Conservation (phyloP, 2,888 invertebrate species). For the Drosophila nr. fundita region DNA sequence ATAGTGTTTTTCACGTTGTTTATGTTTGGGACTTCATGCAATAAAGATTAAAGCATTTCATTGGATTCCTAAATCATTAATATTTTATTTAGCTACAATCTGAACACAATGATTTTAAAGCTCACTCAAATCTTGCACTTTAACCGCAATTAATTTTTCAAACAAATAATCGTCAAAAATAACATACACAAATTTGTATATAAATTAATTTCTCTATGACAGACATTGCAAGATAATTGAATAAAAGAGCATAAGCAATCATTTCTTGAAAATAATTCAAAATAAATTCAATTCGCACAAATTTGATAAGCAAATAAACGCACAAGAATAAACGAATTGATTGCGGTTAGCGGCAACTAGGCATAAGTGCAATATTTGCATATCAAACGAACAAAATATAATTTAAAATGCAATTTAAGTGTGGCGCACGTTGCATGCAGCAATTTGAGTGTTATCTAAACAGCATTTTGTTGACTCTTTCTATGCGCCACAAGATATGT, state of each 20-base stretch:
- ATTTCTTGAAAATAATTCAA: neutral
- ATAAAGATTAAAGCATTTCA: neutral
- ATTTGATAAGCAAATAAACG: slow-evolving; percentile 11
- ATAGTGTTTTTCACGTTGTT: neutral
- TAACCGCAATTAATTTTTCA: neutral
- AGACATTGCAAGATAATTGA: slow-evolving; percentile 11
- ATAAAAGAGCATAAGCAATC: neutral
- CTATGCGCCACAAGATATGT: neutral
- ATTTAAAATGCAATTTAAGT: slow-evolving; percentile 10
- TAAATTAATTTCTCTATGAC: neutral
- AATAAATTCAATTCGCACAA: slow-evolving; percentile 2
- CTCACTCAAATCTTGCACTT: neutral
- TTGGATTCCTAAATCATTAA: no score
- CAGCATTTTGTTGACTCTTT: slow-evolving; percentile 41
- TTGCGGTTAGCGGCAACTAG: slow-evolving; percentile 13
- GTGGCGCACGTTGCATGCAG: slow-evolving; percentile 10
- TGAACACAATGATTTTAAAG: neutral
- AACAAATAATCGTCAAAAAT: neutral
- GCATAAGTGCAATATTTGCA: slow-evolving; percentile 46
- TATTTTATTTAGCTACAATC: neutral
- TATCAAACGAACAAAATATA: slow-evolving; percentile 18
- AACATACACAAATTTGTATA: neutral
- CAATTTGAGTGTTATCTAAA: slow-evolving; percentile 35
- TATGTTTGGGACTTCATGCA: neutral
- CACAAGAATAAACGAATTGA: slow-evolving; percentile 8